Conservation (phyloP, 2,113 vertebrate species). For the Panurus biarmicus region DNA sequence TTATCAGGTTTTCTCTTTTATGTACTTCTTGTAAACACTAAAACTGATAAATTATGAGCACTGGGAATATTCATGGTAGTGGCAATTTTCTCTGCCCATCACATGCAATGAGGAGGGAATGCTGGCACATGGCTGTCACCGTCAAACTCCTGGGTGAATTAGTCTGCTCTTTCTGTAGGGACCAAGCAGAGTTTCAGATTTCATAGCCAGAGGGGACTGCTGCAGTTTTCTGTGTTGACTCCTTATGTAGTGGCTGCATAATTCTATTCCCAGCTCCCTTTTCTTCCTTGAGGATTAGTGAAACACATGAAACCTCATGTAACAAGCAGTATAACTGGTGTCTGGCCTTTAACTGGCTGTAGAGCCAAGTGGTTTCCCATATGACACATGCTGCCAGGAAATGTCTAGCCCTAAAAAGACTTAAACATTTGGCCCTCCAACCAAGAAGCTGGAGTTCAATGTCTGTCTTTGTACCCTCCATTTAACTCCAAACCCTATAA, state of each 20-base stretch:
- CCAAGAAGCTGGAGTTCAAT: neutral
- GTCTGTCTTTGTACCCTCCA: neutral
- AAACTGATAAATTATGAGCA: neutral
- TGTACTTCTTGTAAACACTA: neutral
- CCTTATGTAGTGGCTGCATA: neutral
- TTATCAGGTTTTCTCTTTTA: neutral
- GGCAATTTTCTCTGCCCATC: neutral
- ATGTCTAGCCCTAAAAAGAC: neutral
- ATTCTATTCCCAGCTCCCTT: neutral
- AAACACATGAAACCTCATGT: neutral
- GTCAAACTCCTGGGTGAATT: neutral
- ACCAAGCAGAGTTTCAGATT: neutral
- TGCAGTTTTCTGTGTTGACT: neutral
- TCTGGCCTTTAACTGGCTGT: neutral
- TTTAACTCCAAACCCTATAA: neutral
- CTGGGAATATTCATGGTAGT: neutral
- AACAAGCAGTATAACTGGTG: neutral
- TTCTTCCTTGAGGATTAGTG: neutral
- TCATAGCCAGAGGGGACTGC: neutral
- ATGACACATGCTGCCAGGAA: neutral
- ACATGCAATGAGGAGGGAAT: fast-evolving
- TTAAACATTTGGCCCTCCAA: neutral
- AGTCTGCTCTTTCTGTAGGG: neutral
- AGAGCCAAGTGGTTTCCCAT: neutral
- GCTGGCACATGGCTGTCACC: fast-evolving